A percentile compares a stretch with the other conserved stretches of the same genome.
Conservation (phyloP, 2,113 vertebrate species). For the Gobio gobio region DNA sequence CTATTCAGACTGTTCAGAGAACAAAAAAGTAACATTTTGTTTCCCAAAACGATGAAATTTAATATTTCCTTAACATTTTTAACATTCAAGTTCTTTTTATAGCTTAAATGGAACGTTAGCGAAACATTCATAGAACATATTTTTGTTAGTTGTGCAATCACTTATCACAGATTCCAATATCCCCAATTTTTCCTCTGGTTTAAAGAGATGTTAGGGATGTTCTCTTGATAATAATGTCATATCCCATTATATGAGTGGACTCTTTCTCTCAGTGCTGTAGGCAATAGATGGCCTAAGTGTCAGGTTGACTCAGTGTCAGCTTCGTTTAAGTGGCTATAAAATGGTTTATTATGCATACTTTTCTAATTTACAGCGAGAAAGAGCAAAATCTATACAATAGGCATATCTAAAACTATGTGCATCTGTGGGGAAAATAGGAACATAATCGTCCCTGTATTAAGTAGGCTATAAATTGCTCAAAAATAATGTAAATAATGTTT, state of each 20-base stretch:
- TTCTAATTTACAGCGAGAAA: not conserved
- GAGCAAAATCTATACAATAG: not conserved
- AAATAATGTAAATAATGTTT: not conserved
- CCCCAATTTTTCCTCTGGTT: not conserved
- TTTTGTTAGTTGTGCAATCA: not conserved
- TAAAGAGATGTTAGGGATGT: not conserved
- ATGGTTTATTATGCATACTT: not conserved
- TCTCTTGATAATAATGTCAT: conserved; percentile 30
- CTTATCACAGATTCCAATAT: not conserved
- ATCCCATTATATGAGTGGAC: not conserved
- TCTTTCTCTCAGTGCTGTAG: conserved; percentile 5
- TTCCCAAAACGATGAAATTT: no score
- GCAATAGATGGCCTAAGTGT: conserved; percentile 31
- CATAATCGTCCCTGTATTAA: not conserved
- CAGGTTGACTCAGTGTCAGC: conserved; percentile 31
- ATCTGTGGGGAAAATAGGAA: not conserved
- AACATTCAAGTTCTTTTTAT: no score
- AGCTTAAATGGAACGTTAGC: no score
- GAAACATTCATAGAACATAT: no score
- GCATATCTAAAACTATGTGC: not conserved
- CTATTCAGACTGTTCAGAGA: no score
- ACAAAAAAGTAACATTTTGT: no score
- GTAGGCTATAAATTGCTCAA: not conserved
- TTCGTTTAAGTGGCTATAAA: conserved; percentile 22
- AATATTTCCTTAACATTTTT: no score